Percentiles rank a stretch among this genome's conserved stretches.
phyloP scores from a whole-genome alignment of 2,113 vertebrate genomes.

The Thomomys bottae region DNA sequence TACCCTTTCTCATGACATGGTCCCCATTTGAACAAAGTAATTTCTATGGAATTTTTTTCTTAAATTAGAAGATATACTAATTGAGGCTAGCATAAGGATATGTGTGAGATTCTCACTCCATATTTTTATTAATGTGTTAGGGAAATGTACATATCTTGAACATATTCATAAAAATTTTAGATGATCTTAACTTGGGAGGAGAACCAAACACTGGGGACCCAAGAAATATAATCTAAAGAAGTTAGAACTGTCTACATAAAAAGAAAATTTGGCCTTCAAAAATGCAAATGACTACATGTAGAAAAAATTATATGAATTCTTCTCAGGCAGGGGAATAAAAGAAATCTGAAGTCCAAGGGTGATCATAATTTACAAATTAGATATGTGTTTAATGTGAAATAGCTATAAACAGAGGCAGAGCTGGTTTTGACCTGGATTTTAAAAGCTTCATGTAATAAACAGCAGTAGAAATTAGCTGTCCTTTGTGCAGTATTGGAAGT shows the following conservation, averaged over 20 bases:
- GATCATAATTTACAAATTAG: conserved; percentile 72
- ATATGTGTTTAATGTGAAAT: conserved; percentile 61
- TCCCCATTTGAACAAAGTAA: conserved; percentile 6
- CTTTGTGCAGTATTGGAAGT: not conserved
- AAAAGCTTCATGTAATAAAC: conserved; percentile 30
- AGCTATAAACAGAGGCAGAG: conserved; percentile 56
- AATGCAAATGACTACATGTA: conserved; percentile 77
- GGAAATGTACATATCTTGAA: conserved; percentile 67
- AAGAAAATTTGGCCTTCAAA: conserved; percentile 77
- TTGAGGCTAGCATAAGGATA: conserved; percentile 48
- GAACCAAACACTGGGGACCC: conserved; percentile 72
- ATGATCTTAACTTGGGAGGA: conserved; percentile 70
- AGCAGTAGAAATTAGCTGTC: conserved; percentile 48
- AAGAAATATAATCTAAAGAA: conserved; percentile 75
- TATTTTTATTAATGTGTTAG: conserved; percentile 76
- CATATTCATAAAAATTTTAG: conserved; percentile 80
- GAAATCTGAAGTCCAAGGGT: conserved; percentile 60
- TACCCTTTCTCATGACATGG: no score
- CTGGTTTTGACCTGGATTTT: conserved; percentile 53
- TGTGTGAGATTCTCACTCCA: conserved; percentile 47
- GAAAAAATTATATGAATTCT: conserved; percentile 61
- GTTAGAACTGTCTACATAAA: conserved; percentile 74
- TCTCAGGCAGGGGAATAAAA: conserved; percentile 73
- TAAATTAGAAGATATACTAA: conserved; percentile 48
- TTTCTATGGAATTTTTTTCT: conserved; percentile 17